Percentiles rank a stretch among this genome's conserved stretches.
Evolutionary conservation across 2,113 vertebrate genomes (phyloP).

Genomic region (Glaucomys volans): DNA sequence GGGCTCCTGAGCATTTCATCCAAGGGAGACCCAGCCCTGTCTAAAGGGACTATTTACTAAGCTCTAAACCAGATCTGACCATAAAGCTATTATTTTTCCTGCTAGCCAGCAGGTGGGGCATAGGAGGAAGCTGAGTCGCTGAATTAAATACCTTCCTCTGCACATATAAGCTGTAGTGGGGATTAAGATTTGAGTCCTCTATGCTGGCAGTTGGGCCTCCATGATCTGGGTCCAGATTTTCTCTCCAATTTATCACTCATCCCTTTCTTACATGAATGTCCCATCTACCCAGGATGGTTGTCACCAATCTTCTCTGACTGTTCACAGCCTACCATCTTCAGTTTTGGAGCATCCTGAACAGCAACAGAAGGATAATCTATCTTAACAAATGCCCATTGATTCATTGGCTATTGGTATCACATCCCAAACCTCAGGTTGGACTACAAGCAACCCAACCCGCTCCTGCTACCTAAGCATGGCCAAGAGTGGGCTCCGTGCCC

Average conservation of each 20-base stretch:
- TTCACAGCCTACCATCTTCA: neutral
- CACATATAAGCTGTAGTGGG: neutral
- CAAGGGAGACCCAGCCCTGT: neutral
- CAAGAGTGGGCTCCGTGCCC: fast-evolving
- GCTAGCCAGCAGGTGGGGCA: neutral
- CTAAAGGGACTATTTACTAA: neutral
- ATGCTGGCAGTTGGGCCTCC: neutral
- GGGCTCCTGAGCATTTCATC: neutral
- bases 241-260: neutral
- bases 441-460: neutral
- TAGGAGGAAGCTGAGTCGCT: neutral
- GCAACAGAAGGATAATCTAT: neutral
- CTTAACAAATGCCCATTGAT: neutral
- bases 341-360: neutral
- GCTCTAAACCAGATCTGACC: neutral
- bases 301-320: neutral
- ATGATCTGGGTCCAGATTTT: neutral
- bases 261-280: neutral
- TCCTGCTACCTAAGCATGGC: neutral
- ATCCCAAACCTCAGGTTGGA: neutral
- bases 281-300: neutral
- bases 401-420: neutral
- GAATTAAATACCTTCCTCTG: neutral
- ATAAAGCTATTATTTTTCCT: neutral
- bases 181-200: neutral